Percentiles rank a stretch among this genome's conserved stretches.
phyloP scores from a whole-genome alignment of 2,797 vertebrate species.

The Girardinus metallicus region DNA sequence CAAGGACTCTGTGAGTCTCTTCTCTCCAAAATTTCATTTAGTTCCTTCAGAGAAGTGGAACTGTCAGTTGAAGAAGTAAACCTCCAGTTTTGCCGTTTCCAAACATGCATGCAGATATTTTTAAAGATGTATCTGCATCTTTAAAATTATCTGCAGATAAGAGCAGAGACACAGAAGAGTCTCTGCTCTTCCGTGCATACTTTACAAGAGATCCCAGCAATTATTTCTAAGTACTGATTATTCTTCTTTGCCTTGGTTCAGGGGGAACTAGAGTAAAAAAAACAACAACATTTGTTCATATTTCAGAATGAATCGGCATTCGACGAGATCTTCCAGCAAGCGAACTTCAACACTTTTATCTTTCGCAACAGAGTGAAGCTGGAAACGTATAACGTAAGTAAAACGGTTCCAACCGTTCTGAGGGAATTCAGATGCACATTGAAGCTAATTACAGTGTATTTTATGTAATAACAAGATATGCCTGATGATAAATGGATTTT shows the following conservation, averaged over 20 bases:
- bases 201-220: slow-evolving; percentile 18
- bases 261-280: neutral
- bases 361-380: slow-evolving; percentile 93
- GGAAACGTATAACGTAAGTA: slow-evolving; percentile 97
- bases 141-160: too few relatives aligned
- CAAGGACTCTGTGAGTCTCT: slow-evolving; percentile 88
- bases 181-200: slow-evolving; percentile 25
- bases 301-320: slow-evolving; percentile 92
- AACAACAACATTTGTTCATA: slow-evolving; percentile 13
- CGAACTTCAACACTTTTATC: slow-evolving; percentile 90
- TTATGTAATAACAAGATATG: neutral
- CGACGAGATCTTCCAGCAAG: slow-evolving; percentile 92
- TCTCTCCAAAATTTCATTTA: slow-evolving; percentile 27
- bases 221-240: slow-evolving; percentile 6
- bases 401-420: slow-evolving; percentile 7
- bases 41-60: slow-evolving; percentile 39
- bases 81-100: slow-evolving; percentile 4
- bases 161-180: too few relatives aligned
- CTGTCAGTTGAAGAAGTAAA: slow-evolving; percentile 23
- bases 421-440: neutral
- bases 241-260: slow-evolving; percentile 15
- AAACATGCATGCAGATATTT: slow-evolving; percentile 1
- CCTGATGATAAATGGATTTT: neutral
- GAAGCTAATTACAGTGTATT: neutral
- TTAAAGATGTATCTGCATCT: too few relatives aligned